Conservation (phyloP, 2,888 invertebrate species). For the Orthosia gracilis region DNA sequence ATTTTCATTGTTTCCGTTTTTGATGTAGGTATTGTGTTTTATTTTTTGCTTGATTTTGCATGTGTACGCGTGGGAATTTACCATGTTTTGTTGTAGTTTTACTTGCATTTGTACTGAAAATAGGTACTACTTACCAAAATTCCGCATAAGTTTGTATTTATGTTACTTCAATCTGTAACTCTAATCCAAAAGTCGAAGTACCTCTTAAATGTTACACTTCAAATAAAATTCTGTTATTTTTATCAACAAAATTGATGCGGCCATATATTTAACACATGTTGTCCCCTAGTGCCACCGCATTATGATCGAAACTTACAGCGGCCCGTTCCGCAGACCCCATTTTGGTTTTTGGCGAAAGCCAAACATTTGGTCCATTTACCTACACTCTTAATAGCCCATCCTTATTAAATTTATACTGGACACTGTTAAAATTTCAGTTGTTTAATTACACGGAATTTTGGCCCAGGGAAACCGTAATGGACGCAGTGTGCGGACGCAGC, state of each 20-base stretch:
- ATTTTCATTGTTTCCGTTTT: slow-evolving; percentile 79
- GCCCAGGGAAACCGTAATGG: slow-evolving; percentile 84
- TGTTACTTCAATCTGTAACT: neutral
- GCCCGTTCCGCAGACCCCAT: slow-evolving; percentile 78
- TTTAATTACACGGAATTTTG: slow-evolving; percentile 89
- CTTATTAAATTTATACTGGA: slow-evolving; percentile 90
- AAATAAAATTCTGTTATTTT: neutral
- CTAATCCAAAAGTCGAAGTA: neutral
- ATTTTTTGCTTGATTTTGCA: slow-evolving; percentile 22
- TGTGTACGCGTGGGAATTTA: neutral
- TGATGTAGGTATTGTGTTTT: slow-evolving; percentile 46
- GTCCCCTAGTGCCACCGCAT: slow-evolving; percentile 63
- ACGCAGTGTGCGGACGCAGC: slow-evolving; percentile 77
- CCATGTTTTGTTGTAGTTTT: slow-evolving; percentile 1
- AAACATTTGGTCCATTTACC: slow-evolving; percentile 86
- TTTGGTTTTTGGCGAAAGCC: slow-evolving; percentile 89
- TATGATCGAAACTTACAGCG: slow-evolving; percentile 75
- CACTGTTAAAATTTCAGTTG: slow-evolving; percentile 89
- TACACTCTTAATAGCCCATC: slow-evolving; percentile 87
- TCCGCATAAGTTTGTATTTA: neutral
- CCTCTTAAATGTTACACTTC: neutral
- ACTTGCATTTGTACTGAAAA: neutral
- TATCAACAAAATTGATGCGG: slow-evolving; percentile 35
- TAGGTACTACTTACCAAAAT: neutral
- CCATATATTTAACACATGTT: slow-evolving; percentile 52